Evolutionary conservation across 2,888 invertebrate genomes (phyloP).

Genomic region (Baronia brevicornis): DNA sequence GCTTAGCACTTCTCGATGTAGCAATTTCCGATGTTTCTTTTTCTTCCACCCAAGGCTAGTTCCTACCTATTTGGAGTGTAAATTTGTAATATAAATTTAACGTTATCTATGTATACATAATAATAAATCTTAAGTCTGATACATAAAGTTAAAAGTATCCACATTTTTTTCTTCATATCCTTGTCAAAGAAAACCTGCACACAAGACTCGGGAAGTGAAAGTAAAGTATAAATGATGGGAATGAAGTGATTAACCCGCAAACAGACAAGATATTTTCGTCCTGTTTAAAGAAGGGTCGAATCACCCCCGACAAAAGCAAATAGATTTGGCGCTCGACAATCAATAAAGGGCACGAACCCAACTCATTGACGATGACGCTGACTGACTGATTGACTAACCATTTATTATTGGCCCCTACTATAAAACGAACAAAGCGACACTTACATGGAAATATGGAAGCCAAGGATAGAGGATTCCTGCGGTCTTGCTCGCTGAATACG

Average conservation of each 20-base stretch:
- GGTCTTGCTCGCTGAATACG: too few relatives aligned
- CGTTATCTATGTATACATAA: too few relatives aligned
- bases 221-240: slow-evolving; percentile 17
- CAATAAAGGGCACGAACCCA: slow-evolving; percentile 58
- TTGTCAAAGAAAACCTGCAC: slow-evolving; percentile 22
- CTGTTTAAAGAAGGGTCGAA: slow-evolving; percentile 41
- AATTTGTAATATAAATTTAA: too few relatives aligned
- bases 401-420: slow-evolving; percentile 26
- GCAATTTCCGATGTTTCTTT: too few relatives aligned
- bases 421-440: background rate
- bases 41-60: too few relatives aligned
- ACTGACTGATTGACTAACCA: slow-evolving; percentile 55
- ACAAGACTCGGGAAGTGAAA: slow-evolving; percentile 10
- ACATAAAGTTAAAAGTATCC: too few relatives aligned
- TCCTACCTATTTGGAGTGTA: too few relatives aligned
- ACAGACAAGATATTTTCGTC: slow-evolving; percentile 54
- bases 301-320: slow-evolving; percentile 36
- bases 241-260: slow-evolving; percentile 53
- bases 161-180: too few relatives aligned
- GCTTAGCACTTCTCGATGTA: too few relatives aligned
- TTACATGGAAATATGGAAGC: slow-evolving; percentile 4
- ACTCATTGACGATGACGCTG: slow-evolving; percentile 44
- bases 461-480: too few relatives aligned
- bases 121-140: too few relatives aligned
- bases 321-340: slow-evolving; percentile 57